phyloP scores from a whole-genome alignment of 2,797 vertebrate genomes.

The Furcifer pardalis region DNA sequence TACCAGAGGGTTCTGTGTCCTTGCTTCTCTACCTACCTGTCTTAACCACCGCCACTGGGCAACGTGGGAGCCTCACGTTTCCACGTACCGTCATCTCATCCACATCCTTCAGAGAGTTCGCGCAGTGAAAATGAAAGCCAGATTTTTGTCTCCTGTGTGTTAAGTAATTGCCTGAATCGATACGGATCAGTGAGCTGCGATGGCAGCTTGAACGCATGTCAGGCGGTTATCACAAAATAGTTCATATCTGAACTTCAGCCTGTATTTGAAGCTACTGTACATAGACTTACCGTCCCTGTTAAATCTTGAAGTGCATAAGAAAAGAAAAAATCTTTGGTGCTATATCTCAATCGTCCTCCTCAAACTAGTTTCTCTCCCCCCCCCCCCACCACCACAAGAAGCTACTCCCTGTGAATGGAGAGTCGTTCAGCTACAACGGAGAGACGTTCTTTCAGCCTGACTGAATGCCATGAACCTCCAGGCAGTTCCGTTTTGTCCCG shows the following conservation, averaged over 20 bases:
- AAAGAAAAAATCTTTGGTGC: background rate
- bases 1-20: constrained; percentile 10
- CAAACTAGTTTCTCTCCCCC: background rate
- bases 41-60: background rate
- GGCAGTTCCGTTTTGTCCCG: background rate
- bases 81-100: background rate
- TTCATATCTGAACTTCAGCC: background rate
- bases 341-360: background rate
- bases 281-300: background rate
- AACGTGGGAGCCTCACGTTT: constrained; percentile 2
- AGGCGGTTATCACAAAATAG: background rate
- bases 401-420: background rate
- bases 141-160: constrained; percentile 9
- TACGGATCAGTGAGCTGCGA: background rate
- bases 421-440: background rate
- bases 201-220: constrained; percentile 1
- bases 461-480: background rate
- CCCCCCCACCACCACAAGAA: background rate
- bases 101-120: constrained; percentile 15
- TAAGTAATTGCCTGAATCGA: constrained; percentile 1
- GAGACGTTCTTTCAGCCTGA: background rate
- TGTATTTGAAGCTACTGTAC: constrained; percentile 14
- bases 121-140: constrained; percentile 1
- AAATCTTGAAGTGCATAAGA: background rate
- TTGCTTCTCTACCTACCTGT: constrained; percentile 1